Percentiles rank a stretch among this genome's conserved stretches.
Conservation (phyloP, 2,797 vertebrate species). For the Artibeus jamaicensis region DNA sequence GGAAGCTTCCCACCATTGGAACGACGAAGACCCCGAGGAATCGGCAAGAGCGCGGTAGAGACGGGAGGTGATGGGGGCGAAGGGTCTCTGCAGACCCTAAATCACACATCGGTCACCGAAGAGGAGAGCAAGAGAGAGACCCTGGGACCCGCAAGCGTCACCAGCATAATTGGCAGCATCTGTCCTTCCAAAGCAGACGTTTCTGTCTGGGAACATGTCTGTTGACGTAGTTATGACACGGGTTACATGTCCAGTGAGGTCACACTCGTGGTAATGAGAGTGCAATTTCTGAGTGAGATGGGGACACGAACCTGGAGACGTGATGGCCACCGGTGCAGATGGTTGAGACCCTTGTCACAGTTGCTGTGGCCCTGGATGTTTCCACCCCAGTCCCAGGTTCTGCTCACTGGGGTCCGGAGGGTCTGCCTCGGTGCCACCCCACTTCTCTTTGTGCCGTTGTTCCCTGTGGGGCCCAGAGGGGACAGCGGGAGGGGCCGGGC, state of each 20-base stretch:
- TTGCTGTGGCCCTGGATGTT: fast-evolving
- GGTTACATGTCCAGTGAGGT: not conserved
- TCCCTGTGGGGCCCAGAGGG: not conserved
- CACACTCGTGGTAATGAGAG: not conserved
- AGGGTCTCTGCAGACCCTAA: not conserved
- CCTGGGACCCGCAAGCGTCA: fast-evolving
- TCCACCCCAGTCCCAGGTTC: not conserved
- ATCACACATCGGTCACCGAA: fast-evolving
- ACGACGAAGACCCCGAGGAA: not conserved
- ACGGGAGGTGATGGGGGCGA: not conserved
- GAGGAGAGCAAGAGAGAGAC: not conserved
- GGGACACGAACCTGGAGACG: not conserved
- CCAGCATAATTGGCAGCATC: fast-evolving
- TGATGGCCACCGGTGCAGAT: fast-evolving
- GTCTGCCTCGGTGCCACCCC: fast-evolving
- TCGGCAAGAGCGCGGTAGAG: not conserved
- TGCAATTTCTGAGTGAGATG: not conserved
- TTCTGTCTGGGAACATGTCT: fast-evolving
- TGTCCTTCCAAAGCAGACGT: not conserved
- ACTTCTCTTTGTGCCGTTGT: not conserved
- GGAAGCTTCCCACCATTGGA: not conserved
- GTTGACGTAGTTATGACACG: not conserved
- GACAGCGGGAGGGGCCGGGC: fast-evolving
- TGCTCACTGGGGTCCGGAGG: too few species aligned
- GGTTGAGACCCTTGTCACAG: not conserved